phyloP scores from a whole-genome alignment of 2,888 invertebrate genomes.

The Pilophorus perplexus region DNA sequence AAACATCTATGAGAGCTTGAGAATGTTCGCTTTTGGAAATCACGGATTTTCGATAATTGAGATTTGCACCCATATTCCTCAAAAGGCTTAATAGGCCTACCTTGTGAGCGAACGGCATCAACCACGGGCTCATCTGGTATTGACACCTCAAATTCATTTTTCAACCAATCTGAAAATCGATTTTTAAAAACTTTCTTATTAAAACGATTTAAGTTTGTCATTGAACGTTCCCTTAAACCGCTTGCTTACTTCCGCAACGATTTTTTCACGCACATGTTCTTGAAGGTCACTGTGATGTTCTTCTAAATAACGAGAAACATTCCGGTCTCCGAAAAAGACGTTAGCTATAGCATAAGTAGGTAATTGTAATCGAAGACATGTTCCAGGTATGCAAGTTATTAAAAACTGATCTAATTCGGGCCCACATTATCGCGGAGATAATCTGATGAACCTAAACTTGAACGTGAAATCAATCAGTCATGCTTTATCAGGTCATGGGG shows the following conservation, averaged over 20 bases:
- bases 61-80: neutral
- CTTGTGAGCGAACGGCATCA: neutral
- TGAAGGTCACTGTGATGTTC: no score
- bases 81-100: neutral
- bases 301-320: no score
- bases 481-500: no score
- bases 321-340: no score
- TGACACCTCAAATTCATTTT: neutral
- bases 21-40: neutral
- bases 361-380: no score
- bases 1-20: neutral
- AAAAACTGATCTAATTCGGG: no score
- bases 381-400: no score
- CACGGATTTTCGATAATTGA: neutral
- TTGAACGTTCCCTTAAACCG: neutral
- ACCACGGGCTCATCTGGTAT: neutral
- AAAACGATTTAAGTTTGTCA: neutral
- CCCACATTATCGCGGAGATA: no score
- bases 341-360: no score
- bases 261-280: no score
- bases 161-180: neutral
- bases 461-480: no score
- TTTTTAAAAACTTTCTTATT: neutral
- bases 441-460: no score
- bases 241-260: neutral